Conservation (phyloP, 2,113 vertebrate species). For the Progne subis region DNA sequence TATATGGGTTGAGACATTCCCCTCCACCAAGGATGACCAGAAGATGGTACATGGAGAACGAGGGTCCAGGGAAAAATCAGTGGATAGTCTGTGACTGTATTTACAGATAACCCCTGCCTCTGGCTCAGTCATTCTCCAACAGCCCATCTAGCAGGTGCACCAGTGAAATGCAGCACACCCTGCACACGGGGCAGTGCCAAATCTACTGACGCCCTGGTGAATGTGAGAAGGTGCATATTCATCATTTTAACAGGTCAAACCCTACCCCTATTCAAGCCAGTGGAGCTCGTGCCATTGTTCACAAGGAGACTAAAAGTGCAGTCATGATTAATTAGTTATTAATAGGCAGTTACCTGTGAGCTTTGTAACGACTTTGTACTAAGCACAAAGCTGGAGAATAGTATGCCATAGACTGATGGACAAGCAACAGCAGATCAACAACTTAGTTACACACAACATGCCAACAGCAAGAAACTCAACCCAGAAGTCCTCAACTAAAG, state of each 20-base stretch:
- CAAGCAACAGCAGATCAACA: background rate
- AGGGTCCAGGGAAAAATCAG: background rate
- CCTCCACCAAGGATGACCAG: background rate
- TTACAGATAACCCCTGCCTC: background rate
- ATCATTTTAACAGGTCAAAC: background rate
- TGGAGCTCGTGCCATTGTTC: background rate
- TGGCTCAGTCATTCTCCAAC: background rate
- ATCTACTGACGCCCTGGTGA: background rate
- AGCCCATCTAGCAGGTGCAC: background rate
- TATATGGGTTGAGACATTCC: background rate
- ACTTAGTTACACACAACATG: background rate
- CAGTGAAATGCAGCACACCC: background rate
- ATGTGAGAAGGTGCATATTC: background rate
- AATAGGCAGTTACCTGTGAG: background rate
- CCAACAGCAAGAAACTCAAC: background rate
- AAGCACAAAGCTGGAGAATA: background rate
- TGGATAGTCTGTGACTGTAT: too few relatives aligned
- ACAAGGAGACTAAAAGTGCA: background rate
- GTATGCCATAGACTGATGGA: background rate
- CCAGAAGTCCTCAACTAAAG: background rate
- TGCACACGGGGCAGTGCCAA: fast-evolving
- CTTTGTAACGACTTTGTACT: background rate
- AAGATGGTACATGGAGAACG: fast-evolving
- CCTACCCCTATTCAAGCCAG: background rate
- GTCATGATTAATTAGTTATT: background rate